A percentile compares a stretch with the other conserved stretches of the same genome.
phyloP scores from a whole-genome alignment of 2,888 invertebrate species.

The Aphelenchoides bicaudatus region DNA sequence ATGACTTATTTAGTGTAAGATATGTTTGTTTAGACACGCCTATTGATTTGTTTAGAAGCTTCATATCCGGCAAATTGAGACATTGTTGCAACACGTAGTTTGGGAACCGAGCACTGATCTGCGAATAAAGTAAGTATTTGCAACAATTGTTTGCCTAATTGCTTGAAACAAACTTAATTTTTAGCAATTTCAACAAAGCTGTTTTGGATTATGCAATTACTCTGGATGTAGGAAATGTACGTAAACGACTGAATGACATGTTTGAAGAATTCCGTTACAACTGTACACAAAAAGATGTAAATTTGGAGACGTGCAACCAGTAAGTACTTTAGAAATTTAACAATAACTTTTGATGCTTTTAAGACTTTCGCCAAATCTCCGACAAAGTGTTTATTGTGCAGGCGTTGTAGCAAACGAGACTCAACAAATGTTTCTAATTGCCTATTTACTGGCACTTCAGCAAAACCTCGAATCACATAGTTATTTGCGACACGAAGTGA shows the following conservation, averaged over 20 bases:
- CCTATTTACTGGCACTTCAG: not conserved
- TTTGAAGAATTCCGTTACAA: not conserved
- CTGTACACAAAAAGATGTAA: too few relatives aligned
- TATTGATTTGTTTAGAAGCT: not conserved
- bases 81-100: too few relatives aligned
- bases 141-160: too few relatives aligned
- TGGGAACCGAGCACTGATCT: too few relatives aligned
- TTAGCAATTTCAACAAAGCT: not conserved
- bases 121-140: too few relatives aligned
- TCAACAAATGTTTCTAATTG: not conserved
- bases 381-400: not conserved
- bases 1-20: not conserved
- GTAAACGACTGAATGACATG: not conserved
- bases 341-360: not conserved
- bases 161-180: too few relatives aligned
- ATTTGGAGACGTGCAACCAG: conserved; percentile 3
- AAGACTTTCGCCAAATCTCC: not conserved
- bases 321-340: not conserved
- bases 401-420: not conserved
- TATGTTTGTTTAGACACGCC: not conserved
- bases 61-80: too few relatives aligned
- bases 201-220: not conserved
- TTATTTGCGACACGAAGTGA: not conserved
- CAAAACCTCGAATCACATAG: not conserved
- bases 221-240: not conserved